Evolutionary conservation across 2,113 vertebrate genomes (phyloP), one percentile per base, ranked within the genome.

Genomic region (Caranx melampygus): DNA sequence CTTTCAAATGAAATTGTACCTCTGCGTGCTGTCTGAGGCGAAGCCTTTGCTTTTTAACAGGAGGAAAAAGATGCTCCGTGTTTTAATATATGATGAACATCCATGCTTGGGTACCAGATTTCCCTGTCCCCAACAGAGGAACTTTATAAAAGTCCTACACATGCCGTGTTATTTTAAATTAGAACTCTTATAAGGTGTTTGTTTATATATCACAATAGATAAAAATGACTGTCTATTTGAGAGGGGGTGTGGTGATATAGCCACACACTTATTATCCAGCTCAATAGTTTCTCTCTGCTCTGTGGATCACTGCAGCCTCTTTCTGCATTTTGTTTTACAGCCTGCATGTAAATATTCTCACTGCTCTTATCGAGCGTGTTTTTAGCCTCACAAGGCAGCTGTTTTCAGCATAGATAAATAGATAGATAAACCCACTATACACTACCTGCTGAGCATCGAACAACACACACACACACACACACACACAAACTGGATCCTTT

Each of bases 1-100:
- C 75, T 83, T 81, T 91, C 47, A 66, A 45, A 82, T 82, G 65
- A 82, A 84, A 86, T 63, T 89, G 82, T 75, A 69, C 85, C 78
- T 87, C 70, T 47, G 72, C 47, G 64, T 82, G 78, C 73, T 61
- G 64, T 86, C 83, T 87, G 83, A 87, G 75, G 86, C 79, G 75
- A 87, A 11, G 70, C 66, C 80, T 78, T 82, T 71, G 77, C 78
- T 72, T 79, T 69, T 59, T 57, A 64, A 75, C 20, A 0, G 37
- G 57, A 45, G 65, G 73, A 75, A 64, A 75, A 78, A 78, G 9
- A 86, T 10, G 15, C 52, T 68, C 14, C 8, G 31, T 64, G 49
- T 69, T 77, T 74, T 68, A 69, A n/a, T 49, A 33, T 18, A 34
- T 12, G 13, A 12, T 52, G 2, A n/a, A 9, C 20, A 5, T n/a